Evolutionary conservation across 2,888 invertebrate genomes (phyloP), one percentile per base, ranked within the genome.

Genomic region (Lasioglossum pauxillum): DNA sequence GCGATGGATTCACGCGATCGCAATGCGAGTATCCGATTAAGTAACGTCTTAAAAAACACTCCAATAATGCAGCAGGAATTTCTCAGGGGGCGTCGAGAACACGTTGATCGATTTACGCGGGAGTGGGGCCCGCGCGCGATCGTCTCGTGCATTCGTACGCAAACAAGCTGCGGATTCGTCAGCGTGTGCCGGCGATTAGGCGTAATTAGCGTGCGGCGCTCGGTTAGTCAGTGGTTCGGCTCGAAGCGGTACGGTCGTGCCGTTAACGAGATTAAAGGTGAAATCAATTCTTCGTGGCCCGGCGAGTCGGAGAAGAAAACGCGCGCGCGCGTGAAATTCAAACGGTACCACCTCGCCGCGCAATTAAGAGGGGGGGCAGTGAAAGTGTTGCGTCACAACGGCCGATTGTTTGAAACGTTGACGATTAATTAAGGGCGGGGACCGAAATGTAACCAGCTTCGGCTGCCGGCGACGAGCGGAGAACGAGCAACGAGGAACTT

Each of bases 311-410:
- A 80, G 69, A 87, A 83, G 88, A 90, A 87, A 89, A 91, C 35
- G 35, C 35, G 35, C 35, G 35, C 82, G 84, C 19, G 23, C 53
- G 53, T 84, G 86, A 90, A 90, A 87, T 91, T 90, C 79, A 77
- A 80, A 80, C 76, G 80, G 73, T 72, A 46, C 85, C 78, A 46
- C 73, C 72, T 60, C 41, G 67, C 60, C 69, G 73, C 69, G 80
- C 89, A 82, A 89, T 88, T 84, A 82, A 84, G 82, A 78, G 72
- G 83, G 44, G 44, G 46, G 41, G 44, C 77, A 72, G 90, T 82
- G 88, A 91, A 91, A 90, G 90, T 71, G 90, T 90, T 87, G 64
- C 53, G 67, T 87, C 78, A 87, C 82, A 49, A 75, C 49, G 67
- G 67, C 0, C 83, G 82, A 89, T 90, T 85, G 88, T 88, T 90